phyloP scores from a whole-genome alignment of 1,140 invertebrate species.

The Triops longicaudatus region DNA sequence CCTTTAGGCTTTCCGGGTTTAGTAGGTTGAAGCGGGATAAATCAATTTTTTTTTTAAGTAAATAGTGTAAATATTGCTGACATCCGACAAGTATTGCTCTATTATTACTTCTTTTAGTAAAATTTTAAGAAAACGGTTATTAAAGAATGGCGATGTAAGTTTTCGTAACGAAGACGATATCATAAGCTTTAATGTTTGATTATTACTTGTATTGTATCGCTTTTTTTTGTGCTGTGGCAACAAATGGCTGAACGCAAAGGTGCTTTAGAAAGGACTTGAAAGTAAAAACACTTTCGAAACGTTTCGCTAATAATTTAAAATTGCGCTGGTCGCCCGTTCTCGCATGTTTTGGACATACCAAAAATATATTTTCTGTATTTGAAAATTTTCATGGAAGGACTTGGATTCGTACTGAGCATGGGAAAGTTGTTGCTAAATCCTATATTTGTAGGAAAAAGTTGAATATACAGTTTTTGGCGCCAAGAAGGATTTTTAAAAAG shows the following conservation, averaged over 20 bases:
- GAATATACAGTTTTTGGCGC: too few species aligned
- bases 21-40: slow-evolving; percentile 26
- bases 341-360: background rate
- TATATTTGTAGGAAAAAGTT: too few species aligned
- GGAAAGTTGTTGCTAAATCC: too few species aligned
- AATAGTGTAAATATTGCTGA: background rate
- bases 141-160: background rate
- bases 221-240: background rate
- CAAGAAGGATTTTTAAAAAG: too few species aligned
- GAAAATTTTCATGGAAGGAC: too few species aligned
- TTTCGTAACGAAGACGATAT: slow-evolving; percentile 1
- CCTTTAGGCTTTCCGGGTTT: slow-evolving; percentile 56
- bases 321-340: background rate
- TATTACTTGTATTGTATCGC: background rate
- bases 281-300: background rate
- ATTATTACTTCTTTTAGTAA: slow-evolving; percentile 10
- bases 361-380: background rate
- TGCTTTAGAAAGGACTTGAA: background rate
- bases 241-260: background rate
- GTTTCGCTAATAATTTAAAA: background rate
- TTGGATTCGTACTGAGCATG: too few species aligned
- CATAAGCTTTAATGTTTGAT: background rate
- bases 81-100: background rate
- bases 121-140: background rate
- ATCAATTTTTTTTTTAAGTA: background rate